A percentile compares a stretch with the other conserved stretches of the same genome.
These are phyloP conservation scores for Cyclophora albipunctata DNA, from an alignment of 2,888 invertebrate genomes.

Conservation along the genomic window DNA sequence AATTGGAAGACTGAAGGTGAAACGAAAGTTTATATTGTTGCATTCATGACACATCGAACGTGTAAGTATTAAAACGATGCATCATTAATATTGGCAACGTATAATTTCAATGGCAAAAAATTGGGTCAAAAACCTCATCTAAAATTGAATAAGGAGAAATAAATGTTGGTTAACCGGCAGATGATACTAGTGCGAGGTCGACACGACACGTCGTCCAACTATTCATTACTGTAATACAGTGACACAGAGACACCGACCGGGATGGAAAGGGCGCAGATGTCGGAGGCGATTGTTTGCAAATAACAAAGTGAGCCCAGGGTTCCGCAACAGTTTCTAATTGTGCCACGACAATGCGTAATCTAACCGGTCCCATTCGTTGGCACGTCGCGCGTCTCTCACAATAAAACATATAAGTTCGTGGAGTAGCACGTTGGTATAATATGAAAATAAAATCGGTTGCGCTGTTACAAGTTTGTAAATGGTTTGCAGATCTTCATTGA, in stretches of 20 bases:
- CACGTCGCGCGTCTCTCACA: conserved; percentile 49
- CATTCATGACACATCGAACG: too few relatives aligned
- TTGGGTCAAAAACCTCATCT: too few relatives aligned
- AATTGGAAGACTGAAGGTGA: conserved; percentile 14
- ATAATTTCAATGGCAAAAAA: too few relatives aligned
- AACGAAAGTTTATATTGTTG: too few relatives aligned
- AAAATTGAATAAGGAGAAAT: conserved; percentile 17
- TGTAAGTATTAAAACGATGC: too few relatives aligned
- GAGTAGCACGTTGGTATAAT: conserved; percentile 14
- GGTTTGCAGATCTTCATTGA: too few relatives aligned
- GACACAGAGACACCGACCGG: conserved; percentile 21
- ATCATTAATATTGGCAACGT: too few relatives aligned
- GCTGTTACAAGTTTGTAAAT: too few relatives aligned
- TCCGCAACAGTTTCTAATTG: conserved; percentile 71
- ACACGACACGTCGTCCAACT: conserved; percentile 19
- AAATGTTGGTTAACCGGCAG: conserved; percentile 51
- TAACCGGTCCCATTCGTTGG: conserved; percentile 64
- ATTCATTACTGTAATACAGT: conserved; percentile 34
- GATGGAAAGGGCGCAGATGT: conserved; percentile 55
- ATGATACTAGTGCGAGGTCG: conserved; percentile 27
- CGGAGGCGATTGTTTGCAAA: conserved; percentile 63
- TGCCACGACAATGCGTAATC: conserved; percentile 71
- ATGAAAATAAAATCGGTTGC: too few relatives aligned
- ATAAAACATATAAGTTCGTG: conserved; percentile 22
- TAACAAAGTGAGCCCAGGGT: conserved; percentile 61